Evolutionary conservation across 2,888 invertebrate species (phyloP).

Genomic region (Hirtodrosophila alboralis): DNA sequence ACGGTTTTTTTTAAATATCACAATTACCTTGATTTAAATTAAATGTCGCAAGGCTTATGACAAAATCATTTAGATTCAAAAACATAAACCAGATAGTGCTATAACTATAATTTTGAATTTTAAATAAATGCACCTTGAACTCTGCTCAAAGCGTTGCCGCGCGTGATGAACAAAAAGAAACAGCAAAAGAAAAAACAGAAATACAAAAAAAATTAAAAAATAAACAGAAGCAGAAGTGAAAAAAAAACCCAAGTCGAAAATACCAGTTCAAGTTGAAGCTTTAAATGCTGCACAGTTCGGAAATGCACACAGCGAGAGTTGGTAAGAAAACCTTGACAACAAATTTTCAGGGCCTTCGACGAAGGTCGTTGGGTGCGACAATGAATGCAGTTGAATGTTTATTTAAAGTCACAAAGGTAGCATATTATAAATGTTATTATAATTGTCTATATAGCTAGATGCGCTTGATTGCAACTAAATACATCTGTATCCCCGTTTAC

Average conservation of each 20-base stretch:
- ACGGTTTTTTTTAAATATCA: conserved; percentile 12
- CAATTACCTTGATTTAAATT: conserved; percentile 48
- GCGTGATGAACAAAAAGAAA: conserved; percentile 36
- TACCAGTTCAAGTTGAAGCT: conserved; percentile 73
- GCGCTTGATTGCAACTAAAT: conserved; percentile 5
- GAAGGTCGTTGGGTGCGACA: conserved; percentile 68
- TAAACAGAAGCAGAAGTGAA: conserved; percentile 19
- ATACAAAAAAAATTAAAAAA: conserved; percentile 28
- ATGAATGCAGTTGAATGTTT: conserved; percentile 63
- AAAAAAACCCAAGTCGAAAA: conserved; percentile 58
- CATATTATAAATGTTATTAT: conserved; percentile 41
- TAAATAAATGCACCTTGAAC: conserved; percentile 59
- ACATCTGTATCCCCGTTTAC: conserved; percentile 1
- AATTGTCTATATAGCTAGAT: conserved; percentile 14
- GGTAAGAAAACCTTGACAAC: conserved; percentile 69
- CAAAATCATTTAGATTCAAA: conserved; percentile 16
- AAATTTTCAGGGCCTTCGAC: conserved; percentile 68
- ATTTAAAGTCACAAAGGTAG: conserved; percentile 40
- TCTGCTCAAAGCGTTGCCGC: conserved; percentile 43
- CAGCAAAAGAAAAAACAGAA: conserved; percentile 13
- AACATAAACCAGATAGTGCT: conserved; percentile 1
- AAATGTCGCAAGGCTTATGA: conserved; percentile 16
- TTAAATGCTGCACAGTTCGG: conserved; percentile 60
- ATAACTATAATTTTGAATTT: conserved; percentile 17
- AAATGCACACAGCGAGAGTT: conserved; percentile 59